Evolutionary conservation across 2,797 vertebrate species (phyloP).

Genomic region (Atherinosoma microstoma): DNA sequence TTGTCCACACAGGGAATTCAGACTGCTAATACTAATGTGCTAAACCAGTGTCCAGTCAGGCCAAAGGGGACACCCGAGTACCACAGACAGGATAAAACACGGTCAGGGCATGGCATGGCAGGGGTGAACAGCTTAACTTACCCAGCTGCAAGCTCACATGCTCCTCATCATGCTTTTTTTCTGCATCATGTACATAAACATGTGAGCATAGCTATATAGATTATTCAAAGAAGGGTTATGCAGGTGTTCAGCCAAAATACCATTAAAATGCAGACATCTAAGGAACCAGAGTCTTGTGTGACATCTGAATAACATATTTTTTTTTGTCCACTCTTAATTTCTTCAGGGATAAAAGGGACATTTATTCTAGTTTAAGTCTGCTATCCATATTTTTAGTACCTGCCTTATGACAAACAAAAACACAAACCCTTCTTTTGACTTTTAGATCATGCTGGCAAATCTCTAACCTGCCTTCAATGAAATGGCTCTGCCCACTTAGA

Average conservation of each 20-base stretch:
- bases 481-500: slow-evolving; percentile 56
- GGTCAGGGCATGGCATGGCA: not conserved
- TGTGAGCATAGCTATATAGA: slow-evolving; percentile 8
- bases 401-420: slow-evolving; percentile 7
- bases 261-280: slow-evolving; percentile 10
- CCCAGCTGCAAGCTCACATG: slow-evolving; percentile 29
- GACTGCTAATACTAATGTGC: slow-evolving; percentile 64
- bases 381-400: not conserved
- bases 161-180: slow-evolving; percentile 17
- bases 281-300: not conserved
- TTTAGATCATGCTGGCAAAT: slow-evolving; percentile 55
- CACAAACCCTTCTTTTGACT: slow-evolving; percentile 47
- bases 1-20: slow-evolving; percentile 62
- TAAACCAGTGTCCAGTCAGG: slow-evolving; percentile 51
- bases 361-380: slow-evolving; percentile 2
- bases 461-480: slow-evolving; percentile 46
- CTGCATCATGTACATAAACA: slow-evolving; percentile 8
- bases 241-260: slow-evolving; percentile 1
- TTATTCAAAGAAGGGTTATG: not conserved
- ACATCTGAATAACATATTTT: slow-evolving; percentile 1
- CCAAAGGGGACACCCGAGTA: slow-evolving; percentile 1
- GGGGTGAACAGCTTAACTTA: slow-evolving; percentile 6
- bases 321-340: slow-evolving; percentile 1
- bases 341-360: not conserved
- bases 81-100: slow-evolving; percentile 19